Base-by-base conservation (phyloP, 2,797 vertebrate genomes). In the Hyperoplus immaculatus region DNA sequence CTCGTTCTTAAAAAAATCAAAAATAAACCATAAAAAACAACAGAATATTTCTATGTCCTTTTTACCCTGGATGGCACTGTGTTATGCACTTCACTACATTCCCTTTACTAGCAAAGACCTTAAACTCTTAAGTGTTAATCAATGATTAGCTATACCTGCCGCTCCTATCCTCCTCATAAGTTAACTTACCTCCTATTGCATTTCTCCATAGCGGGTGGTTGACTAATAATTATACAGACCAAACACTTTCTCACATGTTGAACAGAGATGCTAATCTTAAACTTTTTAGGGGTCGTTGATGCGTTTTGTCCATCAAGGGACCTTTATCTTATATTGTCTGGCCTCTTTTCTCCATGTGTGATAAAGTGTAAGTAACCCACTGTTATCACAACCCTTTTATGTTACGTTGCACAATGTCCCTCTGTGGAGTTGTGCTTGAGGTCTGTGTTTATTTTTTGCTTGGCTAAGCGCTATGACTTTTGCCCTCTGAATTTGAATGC, bases 71-170 rank as follows among this genome's bases (percentile, higher is more conserved):
- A 18, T n/a, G 45, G 10, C 16, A 61, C 38, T 13, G 21, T 60
- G 29, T 74, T 65, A 29, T 46, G 36, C 59, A 71, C 49, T 61
- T 81, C 21, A 65, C 39, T 57, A 47, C 77, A 70, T 85, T 88
- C 75, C 41, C 77, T 71, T 56, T 42, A 29, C 72, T 53, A 49
- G 69, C 13, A 75, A 68, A 88, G 81, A 90, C 87, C 79, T 92
- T 94, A 87, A 83, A 71, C 78, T 56, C 29, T n/a, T 14, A 78
- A 43, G 49, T 78, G 68, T 81, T 87, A 78, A 90, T 89, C 76
- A 93, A 87, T 93, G 64, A 93, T 92, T 90, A 88, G 63, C 76
- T 21, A 29, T 29, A 60, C 60, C 29, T 69, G 67, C 65, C 65
- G 72, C 69, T 68, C 29, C 69, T 61, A 8, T 75, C 56, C 46